These are phyloP conservation scores for Tetramorium simillimum DNA, from an alignment of 1,140 invertebrate species.

Conservation along the genomic window DNA sequence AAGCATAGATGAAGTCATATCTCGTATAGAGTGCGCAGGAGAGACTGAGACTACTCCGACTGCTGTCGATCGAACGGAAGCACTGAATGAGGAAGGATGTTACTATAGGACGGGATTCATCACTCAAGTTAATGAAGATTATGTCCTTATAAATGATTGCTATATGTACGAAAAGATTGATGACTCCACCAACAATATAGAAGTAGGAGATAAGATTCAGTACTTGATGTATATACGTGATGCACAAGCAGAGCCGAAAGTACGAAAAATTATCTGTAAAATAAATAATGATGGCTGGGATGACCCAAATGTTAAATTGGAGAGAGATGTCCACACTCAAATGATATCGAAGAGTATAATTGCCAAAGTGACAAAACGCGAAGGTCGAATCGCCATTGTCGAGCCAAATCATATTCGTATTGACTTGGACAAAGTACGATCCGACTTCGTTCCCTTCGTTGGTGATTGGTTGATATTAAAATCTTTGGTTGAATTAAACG, in stretches of 20 bases:
- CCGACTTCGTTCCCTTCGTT: conserved; percentile 85
- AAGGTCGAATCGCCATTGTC: conserved; percentile 84
- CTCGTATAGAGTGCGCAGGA: conserved; percentile 55
- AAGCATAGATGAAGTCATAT: conserved; percentile 67
- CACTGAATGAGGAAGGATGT: conserved; percentile 64
- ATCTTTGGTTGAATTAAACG: conserved; percentile 86
- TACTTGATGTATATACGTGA: conserved; percentile 75
- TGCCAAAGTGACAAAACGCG: conserved; percentile 85
- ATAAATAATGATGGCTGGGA: conserved; percentile 75
- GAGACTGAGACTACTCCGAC: neutral
- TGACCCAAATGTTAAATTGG: conserved; percentile 9
- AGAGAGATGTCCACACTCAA: conserved; percentile 72
- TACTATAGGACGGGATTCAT: conserved; percentile 77
- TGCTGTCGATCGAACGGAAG: neutral
- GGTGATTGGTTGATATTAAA: conserved; percentile 89
- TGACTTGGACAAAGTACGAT: conserved; percentile 85
- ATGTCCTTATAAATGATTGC: conserved; percentile 78
- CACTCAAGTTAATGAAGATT: conserved; percentile 66
- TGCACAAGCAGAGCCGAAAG: conserved; percentile 70
- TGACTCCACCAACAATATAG: conserved; percentile 58
- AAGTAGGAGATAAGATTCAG: conserved; percentile 76
- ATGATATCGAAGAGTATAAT: conserved; percentile 83
- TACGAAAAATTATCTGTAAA: conserved; percentile 76
- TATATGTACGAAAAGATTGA: conserved; percentile 73
- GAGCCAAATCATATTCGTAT: conserved; percentile 85